Evolutionary conservation across 2,797 vertebrate species (phyloP), one percentile per base, ranked within the genome.

Genomic region (Myotis findleyi): DNA sequence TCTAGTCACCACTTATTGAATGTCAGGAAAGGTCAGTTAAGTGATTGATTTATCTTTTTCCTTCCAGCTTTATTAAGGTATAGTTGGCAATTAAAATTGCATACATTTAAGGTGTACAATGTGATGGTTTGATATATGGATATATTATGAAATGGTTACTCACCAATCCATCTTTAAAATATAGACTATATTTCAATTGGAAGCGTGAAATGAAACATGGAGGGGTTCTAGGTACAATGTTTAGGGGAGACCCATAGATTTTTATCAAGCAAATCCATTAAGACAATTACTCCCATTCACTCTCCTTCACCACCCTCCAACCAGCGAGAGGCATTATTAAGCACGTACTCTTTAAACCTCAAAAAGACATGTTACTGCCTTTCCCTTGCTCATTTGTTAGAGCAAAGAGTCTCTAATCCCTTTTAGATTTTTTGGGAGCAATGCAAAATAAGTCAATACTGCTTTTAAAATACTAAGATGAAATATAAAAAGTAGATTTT

Each of bases 401-500:
- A 76, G 44, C 30, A 91, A 84, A 85, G 18, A 30, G 18, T 87
- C 27, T 87, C 7, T 49, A 82, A 23, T 2, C 36, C 2, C 5
- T 53, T 7, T 6, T 10, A 21, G 36, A 27, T 9, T 44, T 27
- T 33, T 33, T 69, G 16, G 7, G 87, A 75, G 0, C 38, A 71
- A 57, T 51, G 6, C 2, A 79, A 87, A 94, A 75, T 79, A 83
- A 93, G 6, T 93, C 75, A 81, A 69, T 14, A 44, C 2, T 44
- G 2, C 27, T 57, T 88, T 87, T 41, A 7, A 84, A 66, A 84
- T 68, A 49, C 53, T 80, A 72, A 7, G 13, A 87, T 41, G 3
- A 87, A 90, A 36, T 59, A 79, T 55, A 73, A 81, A 89, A 73
- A 76, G 5, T 41, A 83, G 25, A 80, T 68, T 91, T 79, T 79